A percentile compares a stretch with the other conserved stretches of the same genome.
Conservation (phyloP, 2,113 vertebrate genomes). For the Mormyrus lacerda region DNA sequence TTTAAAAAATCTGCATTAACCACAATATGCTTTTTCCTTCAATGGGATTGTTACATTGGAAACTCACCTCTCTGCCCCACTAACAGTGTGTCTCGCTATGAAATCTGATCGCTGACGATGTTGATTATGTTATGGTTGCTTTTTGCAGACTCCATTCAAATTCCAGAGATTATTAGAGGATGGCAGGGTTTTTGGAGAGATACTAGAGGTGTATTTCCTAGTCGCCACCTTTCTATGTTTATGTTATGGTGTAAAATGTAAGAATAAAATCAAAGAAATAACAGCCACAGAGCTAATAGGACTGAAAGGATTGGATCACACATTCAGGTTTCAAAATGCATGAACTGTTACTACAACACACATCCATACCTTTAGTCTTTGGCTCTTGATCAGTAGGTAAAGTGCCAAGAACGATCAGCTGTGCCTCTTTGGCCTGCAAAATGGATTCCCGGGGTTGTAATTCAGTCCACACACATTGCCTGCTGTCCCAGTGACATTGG, state of each 20-base stretch:
- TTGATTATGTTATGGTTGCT: slow-evolving; percentile 64
- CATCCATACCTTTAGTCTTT: neutral
- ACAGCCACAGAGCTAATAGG: neutral
- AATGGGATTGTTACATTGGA: neutral
- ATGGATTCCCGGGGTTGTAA: neutral
- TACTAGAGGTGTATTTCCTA: slow-evolving; percentile 18
- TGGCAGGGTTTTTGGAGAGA: slow-evolving; percentile 40
- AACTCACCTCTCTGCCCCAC: slow-evolving; percentile 14
- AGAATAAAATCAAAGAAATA: neutral
- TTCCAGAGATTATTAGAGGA: slow-evolving; percentile 54
- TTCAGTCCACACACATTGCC: neutral
- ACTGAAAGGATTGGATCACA: neutral
- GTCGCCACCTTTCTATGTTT: neutral
- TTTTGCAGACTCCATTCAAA: slow-evolving; percentile 30
- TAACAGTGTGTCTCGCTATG: slow-evolving; percentile 24
- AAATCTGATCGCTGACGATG: slow-evolving; percentile 64
- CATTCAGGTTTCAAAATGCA: neutral
- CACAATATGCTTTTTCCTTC: neutral
- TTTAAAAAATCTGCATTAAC: neutral
- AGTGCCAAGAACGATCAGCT: neutral
- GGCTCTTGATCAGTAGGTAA: neutral
- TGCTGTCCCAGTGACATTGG: neutral
- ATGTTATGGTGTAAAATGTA: neutral
- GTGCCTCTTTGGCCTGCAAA: neutral
- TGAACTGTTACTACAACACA: neutral